Evolutionary conservation across 2,113 vertebrate genomes (phyloP).

Genomic region (Phalacrocorax pelagicus): DNA sequence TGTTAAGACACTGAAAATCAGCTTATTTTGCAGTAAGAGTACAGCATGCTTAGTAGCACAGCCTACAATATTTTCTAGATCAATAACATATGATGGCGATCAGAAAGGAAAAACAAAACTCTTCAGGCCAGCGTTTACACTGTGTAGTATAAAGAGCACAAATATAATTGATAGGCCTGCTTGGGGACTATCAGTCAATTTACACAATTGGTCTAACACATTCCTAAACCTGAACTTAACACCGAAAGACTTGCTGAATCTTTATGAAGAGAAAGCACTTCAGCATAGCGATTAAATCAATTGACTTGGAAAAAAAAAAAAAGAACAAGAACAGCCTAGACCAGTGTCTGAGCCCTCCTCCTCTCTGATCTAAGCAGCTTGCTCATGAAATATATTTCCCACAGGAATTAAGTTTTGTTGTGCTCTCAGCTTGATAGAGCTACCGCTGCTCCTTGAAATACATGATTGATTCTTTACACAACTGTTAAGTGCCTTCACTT

Average conservation of each 20-base stretch:
- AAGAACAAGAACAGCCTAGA: not conserved
- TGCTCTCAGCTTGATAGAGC: slow-evolving; percentile 59
- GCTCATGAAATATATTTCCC: slow-evolving; percentile 59
- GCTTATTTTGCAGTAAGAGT: not conserved
- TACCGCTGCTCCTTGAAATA: slow-evolving; percentile 55
- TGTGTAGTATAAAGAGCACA: not conserved
- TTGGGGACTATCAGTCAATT: slow-evolving; percentile 25
- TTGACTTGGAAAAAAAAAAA: not conserved
- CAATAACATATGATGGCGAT: not conserved
- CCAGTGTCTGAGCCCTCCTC: slow-evolving; percentile 2
- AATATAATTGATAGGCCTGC: slow-evolving; percentile 9
- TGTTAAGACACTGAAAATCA: not conserved
- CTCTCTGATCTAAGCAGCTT: slow-evolving; percentile 27
- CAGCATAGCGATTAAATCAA: slow-evolving; percentile 39
- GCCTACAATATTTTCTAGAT: not conserved
- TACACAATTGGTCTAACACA: slow-evolving; percentile 21
- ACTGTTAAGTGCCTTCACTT: slow-evolving; percentile 64
- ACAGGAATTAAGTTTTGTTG: slow-evolving; percentile 60
- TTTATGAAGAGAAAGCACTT: slow-evolving; percentile 33
- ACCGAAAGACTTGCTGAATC: slow-evolving; percentile 21
- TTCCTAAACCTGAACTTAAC: slow-evolving; percentile 41
- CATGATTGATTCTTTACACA: slow-evolving; percentile 66
- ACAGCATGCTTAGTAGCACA: not conserved
- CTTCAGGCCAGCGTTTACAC: not conserved
- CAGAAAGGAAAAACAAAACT: not conserved